Base-by-base conservation (phyloP, 2,113 vertebrate genomes). In the Odontophorus gujanensis region DNA sequence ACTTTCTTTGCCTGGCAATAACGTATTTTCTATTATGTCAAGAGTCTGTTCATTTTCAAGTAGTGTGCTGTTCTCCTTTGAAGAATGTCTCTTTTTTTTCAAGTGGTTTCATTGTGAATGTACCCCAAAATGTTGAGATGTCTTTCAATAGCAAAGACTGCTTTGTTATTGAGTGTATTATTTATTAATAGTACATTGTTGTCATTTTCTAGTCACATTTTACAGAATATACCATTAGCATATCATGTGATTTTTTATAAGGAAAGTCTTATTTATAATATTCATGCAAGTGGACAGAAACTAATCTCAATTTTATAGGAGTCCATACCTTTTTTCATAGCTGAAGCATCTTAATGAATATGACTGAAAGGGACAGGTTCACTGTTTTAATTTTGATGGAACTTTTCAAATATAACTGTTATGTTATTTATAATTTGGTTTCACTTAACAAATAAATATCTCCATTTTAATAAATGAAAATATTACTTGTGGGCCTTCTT, bases 381-480 rank as follows among this genome's bases (percentile, higher is more conserved):
- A 94, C 86, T 78, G 59, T 92, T 94, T 96, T 93, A 22, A 76
- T 88, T 93, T 88, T 93, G 67, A 85, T 91, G 76, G 83, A 86
- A 74, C 58, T 93, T 94, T 92, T 81, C 81, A 57, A 89, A 90
- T 45, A 45, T 65, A 91, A 84, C 40, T 40, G 74, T 89, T 94
- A 77, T 89, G 72, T 93, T 97, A 84, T 63, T 94, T 93, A 91
- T 92, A 59, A 86, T 85, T 96, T 96, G 66, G 62, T 93, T 73
- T 92, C 63, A 71, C 83, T 89, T 81, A 92, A 94, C 66, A 85
- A 97, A 97, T 97, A 97, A 96, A 96, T 75, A 96, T 86, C 20
- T 19, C 73, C 32, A 63, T 96, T 96, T 96, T 92, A 90, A 92
- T 79, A 96, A 95, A 94, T 45, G 0, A 66, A 87, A 89, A 71